phyloP scores from a whole-genome alignment of 30 jellyfish, hydroid and myxozoan species.

The Cassiopea xamachana region DNA sequence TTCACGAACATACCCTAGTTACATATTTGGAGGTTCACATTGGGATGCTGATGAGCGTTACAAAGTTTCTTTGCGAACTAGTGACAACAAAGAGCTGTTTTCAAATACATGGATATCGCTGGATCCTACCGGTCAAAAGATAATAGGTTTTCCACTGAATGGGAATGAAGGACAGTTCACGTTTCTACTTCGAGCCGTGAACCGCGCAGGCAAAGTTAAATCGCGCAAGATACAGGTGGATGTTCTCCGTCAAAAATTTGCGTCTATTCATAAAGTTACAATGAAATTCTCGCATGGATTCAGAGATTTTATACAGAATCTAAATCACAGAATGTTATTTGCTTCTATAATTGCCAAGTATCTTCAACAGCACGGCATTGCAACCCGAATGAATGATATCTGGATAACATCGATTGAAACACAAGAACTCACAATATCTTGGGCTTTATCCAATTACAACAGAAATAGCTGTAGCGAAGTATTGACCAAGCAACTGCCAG shows the following conservation, averaged over 20 bases:
- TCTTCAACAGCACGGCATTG: slow-evolving; percentile 37
- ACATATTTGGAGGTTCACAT: slow-evolving; percentile 22
- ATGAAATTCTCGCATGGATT: slow-evolving; percentile 52
- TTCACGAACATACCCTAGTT: slow-evolving; percentile 40
- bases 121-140: slow-evolving; percentile 39
- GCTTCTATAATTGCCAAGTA: slow-evolving; percentile 40
- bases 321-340: slow-evolving; percentile 31
- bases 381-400: slow-evolving; percentile 51
- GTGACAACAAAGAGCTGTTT: slow-evolving; percentile 47
- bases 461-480: slow-evolving; percentile 53
- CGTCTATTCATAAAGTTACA: slow-evolving; percentile 33
- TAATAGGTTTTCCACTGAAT: slow-evolving; percentile 79
- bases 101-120: slow-evolving; percentile 76
- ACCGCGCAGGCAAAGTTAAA: slow-evolving; percentile 36
- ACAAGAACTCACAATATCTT: slow-evolving; percentile 12
- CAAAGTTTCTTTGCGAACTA: slow-evolving; percentile 65
- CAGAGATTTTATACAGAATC: slow-evolving; percentile 31
- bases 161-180: slow-evolving; percentile 74
- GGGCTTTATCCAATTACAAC: slow-evolving; percentile 57
- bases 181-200: slow-evolving; percentile 63
- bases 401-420: slow-evolving; percentile 56
- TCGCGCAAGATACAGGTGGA: slow-evolving; percentile 46
- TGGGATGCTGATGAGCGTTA: slow-evolving; percentile 36
- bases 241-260: slow-evolving; percentile 18
- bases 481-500: slow-evolving; percentile 46